Base-by-base conservation (phyloP, 2,888 invertebrate species). In the Drosophila subquinaria region DNA sequence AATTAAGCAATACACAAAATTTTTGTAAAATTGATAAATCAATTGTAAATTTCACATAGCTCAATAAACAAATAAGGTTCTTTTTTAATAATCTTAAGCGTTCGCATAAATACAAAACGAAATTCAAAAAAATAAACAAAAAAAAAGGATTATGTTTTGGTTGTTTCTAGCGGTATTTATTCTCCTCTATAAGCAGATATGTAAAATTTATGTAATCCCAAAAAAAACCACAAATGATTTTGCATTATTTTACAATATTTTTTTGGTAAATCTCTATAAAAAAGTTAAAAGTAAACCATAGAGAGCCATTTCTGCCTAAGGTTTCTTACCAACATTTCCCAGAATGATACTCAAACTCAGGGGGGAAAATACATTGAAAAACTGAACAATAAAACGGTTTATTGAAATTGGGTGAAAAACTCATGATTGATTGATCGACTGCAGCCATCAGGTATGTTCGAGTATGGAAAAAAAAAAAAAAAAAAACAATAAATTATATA, bases 391-490 rank as follows among this genome's bases (percentile, higher is more conserved):
- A 33, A 15, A 35, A 43, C 10, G 13, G 8, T 60, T 50, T 20
- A 15, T 15, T n/a, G 1, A 23, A 53, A 40, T 27, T n/a, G 50
- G 27, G 30, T 15, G 9, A 56, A 53, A 27, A 53, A 52, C 73
- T 73, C 56, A 74, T 83, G 90, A 90, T 90, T 90, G 92, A 89
- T 90, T 78, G 78, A 90, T 83, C 76, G 78, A 90, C 90, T 92
- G 92, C 92, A 90, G 91, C 86, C 73, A 36, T 74, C 86, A 92
- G 92, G 92, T 93, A 92, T 88, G 90, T 86, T 56, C 6, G 10
- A 20, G 53, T 82, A 52, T 33, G 48, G 40, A 57, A 43, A 13
- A 9, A 47, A 20, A 63, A 53, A 63, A 53, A 13, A 40, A 47
- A 3, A 4, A 20, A 20, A 30, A 53, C 48, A 13, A 35, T 20